These are phyloP conservation scores for Pedetes capensis DNA, from an alignment of 2,113 vertebrate genomes.

Conservation along the genomic window DNA sequence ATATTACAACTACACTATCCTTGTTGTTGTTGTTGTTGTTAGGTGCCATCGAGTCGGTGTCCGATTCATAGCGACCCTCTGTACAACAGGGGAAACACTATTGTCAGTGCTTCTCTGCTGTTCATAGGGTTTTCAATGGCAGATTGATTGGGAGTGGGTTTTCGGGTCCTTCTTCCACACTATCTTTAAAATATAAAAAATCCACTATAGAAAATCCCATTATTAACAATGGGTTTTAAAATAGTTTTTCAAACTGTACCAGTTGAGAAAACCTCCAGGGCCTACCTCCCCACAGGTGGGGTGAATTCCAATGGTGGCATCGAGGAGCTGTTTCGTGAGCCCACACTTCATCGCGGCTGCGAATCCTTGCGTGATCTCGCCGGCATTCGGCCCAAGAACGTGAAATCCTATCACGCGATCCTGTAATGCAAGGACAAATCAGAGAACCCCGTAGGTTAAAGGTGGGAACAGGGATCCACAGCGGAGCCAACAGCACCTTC, in stretches of 20 bases:
- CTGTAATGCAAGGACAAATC: constrained; percentile 78
- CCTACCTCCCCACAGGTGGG: constrained; percentile 96
- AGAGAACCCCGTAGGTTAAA: not conserved
- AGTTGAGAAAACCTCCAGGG: too few species aligned
- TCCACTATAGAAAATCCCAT: not conserved
- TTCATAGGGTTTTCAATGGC: too few species aligned
- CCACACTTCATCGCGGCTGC: constrained; percentile 96
- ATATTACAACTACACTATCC: rapidly evolving
- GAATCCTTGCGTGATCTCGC: constrained; percentile 96
- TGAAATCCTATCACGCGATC: constrained; percentile 95
- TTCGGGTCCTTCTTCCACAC: too few species aligned
- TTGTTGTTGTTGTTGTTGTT: too few species aligned
- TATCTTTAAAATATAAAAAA: not conserved
- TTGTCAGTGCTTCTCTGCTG: too few species aligned
- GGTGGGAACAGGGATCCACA: not conserved
- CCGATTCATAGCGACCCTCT: too few species aligned
- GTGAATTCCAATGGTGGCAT: constrained; percentile 95
- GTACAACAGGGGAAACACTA: too few species aligned
- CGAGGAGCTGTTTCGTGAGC: constrained; percentile 91
- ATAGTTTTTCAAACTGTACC: not conserved
- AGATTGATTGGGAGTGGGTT: too few species aligned
- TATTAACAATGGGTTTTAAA: not conserved
- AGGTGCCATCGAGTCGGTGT: too few species aligned
- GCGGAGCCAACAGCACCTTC: not conserved
- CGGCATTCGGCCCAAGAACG: constrained; percentile 95